phyloP scores from a whole-genome alignment of 64 coral and sea anemone genomes.

The Stichodactyla mertensii region DNA sequence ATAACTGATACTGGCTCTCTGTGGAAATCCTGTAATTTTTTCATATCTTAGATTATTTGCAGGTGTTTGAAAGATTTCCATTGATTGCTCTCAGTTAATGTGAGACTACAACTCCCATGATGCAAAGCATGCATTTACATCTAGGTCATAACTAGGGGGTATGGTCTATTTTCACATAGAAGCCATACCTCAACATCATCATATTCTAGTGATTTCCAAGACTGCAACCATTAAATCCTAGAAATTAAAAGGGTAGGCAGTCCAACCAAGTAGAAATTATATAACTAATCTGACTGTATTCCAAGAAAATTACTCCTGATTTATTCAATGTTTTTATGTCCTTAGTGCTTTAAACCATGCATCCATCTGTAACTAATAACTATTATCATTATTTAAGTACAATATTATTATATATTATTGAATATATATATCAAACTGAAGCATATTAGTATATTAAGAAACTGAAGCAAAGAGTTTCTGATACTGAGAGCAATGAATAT shows the following conservation, averaged over 20 bases:
- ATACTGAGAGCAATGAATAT: neutral
- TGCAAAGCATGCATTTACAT: no score
- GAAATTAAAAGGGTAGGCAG: neutral
- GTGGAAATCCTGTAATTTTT: no score
- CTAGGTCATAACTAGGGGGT: no score
- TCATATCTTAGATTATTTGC: no score
- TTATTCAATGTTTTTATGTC: neutral
- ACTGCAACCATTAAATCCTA: no score
- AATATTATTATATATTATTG: neutral
- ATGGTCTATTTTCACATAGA: no score
- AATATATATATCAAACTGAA: neutral
- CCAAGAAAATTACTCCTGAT: neutral
- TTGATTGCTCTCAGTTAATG: no score
- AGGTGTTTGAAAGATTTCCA: no score
- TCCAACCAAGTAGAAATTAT: neutral
- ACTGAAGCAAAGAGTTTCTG: neutral
- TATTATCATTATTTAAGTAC: neutral
- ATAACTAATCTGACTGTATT: neutral
- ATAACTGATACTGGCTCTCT: no score
- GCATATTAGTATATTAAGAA: neutral
- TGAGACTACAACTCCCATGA: no score
- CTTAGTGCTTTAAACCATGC: neutral
- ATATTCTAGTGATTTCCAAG: no score
- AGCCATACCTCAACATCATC: no score
- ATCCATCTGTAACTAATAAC: neutral